phyloP scores from a whole-genome alignment of 1,140 invertebrate genomes.

The Procambarus virginalis region DNA sequence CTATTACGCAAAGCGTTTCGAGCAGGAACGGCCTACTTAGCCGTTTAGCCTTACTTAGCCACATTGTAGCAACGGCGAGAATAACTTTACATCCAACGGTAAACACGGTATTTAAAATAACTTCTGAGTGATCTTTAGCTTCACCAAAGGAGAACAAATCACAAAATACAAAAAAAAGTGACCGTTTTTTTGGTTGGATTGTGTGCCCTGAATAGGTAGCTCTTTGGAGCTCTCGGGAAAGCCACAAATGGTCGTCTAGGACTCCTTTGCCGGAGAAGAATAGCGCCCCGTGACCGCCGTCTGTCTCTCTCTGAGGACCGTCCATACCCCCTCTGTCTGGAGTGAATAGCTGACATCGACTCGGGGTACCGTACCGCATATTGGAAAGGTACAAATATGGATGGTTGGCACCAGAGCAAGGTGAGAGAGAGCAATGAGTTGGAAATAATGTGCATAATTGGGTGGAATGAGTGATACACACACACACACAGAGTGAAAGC shows the following conservation, averaged over 20 bases:
- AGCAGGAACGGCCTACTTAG: too few relatives aligned
- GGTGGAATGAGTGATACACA: too few relatives aligned
- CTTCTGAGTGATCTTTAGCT: not conserved
- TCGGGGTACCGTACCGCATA: not conserved
- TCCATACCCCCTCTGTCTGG: not conserved
- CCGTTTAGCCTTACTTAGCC: too few relatives aligned
- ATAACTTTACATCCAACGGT: too few relatives aligned
- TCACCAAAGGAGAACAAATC: not conserved
- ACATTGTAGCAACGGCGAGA: too few relatives aligned
- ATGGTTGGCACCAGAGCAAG: not conserved
- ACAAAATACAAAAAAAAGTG: too few relatives aligned
- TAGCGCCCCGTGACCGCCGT: not conserved
- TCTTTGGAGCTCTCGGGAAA: not conserved
- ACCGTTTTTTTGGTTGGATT: not conserved
- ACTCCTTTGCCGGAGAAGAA: too few relatives aligned
- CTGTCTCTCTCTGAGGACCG: not conserved
- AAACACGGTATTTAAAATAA: too few relatives aligned
- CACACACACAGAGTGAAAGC: too few relatives aligned
- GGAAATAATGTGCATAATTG: too few relatives aligned
- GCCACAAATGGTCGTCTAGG: constrained; percentile 13
- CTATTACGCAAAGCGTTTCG: too few relatives aligned
- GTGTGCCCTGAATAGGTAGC: constrained; percentile 21
- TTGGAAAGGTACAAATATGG: not conserved
- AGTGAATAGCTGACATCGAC: not conserved
- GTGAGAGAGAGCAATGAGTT: not conserved